Evolutionary conservation across 2,888 invertebrate species (phyloP), one percentile per base, ranked within the genome.

Genomic region (Deilephila elpenor): DNA sequence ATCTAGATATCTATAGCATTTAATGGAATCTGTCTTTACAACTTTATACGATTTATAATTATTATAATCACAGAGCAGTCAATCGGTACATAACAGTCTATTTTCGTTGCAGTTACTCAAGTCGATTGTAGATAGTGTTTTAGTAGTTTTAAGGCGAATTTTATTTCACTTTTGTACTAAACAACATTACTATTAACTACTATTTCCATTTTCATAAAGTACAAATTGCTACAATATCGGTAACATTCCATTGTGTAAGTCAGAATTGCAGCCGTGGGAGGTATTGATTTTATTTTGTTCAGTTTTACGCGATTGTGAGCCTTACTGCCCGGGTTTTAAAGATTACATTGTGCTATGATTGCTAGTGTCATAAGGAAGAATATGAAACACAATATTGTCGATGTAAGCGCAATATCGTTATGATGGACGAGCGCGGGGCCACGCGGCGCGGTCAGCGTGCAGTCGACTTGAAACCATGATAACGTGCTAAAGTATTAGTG

Each of bases 391-490:
- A 93, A 94, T 94, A 94, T 94, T 93, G 93, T 92, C 87, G 91
- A 89, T 92, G 94, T 93, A 91, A 93, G 93, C 91, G 88, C 88
- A 91, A 91, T 93, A 91, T 88, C 87, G 91, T 91, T 93, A 93
- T 94, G 94, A 94, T 94, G 91, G 90, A 94, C 93, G 93, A 93
- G 84, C 86, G 81, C 82, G 82, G 78, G 81, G 82, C 82, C 83
- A 78, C 80, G 83, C 82, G 83, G 79, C 80, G 81, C 89, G 93
- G 93, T 91, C 94, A 93, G 91, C 86, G 91, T 83, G 88, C 94
- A 94, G 89, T 92, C 88, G 90, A 89, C 88, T 87, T 83, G 94
- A 94, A 94, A 93, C 89, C 67, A 60, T 78, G 94, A 94, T 94
- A 94, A 93, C 85, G 77, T 74, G 71, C 76, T 74, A 74, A 73